phyloP scores from a whole-genome alignment of 2,888 invertebrate genomes.

The Apoda limacodes region DNA sequence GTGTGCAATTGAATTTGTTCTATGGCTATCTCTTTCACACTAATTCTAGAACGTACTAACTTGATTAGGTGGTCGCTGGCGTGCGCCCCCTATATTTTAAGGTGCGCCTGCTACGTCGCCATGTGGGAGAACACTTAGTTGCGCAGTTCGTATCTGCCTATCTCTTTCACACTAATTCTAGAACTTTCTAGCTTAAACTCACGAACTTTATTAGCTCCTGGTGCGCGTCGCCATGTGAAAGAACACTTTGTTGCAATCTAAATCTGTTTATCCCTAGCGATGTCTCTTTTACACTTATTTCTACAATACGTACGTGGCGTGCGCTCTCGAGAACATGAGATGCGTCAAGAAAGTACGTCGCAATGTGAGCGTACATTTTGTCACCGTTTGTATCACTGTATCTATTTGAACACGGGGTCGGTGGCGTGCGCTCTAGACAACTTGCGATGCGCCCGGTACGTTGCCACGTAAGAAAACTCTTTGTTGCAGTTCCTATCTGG shows the following conservation, averaged over 20 bases:
- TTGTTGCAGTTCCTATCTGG: not conserved
- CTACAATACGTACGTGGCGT: too few species aligned
- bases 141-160: constrained; percentile 40
- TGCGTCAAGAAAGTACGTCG: too few species aligned
- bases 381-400: not conserved
- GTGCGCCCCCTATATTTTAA: constrained; percentile 53
- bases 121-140: constrained; percentile 50
- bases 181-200: constrained; percentile 57
- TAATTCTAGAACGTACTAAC: too few species aligned
- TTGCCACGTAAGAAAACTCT: too few species aligned
- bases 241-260: constrained; percentile 50
- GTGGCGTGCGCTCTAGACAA: too few species aligned
- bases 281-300: too few species aligned
- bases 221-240: constrained; percentile 50
- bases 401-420: constrained; percentile 2
- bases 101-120: constrained; percentile 52
- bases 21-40: too few species aligned
- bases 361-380: too few species aligned
- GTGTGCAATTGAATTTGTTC: constrained; percentile 36
- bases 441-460: too few species aligned
- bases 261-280: too few species aligned
- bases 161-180: too few species aligned
- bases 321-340: too few species aligned
- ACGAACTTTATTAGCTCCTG: constrained; percentile 56
- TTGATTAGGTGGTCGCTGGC: constrained; percentile 50